Conservation (phyloP, 2,797 vertebrate species). For the Helarctos malayanus region DNA sequence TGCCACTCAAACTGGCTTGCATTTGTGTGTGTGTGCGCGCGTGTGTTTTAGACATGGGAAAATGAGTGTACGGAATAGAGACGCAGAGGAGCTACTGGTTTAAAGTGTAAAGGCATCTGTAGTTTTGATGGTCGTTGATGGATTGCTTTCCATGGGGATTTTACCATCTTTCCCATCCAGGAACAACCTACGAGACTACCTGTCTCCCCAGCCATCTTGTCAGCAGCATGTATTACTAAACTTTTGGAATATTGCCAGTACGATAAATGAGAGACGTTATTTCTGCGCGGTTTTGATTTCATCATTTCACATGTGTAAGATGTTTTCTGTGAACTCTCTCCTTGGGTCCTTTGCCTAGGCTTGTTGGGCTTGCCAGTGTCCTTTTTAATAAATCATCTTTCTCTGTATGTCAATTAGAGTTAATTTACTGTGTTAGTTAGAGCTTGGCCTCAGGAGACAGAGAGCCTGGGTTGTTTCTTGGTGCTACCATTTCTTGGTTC, state of each 20-base stretch:
- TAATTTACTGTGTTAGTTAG: background rate
- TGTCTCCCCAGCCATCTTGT: background rate
- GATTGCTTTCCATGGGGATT: background rate
- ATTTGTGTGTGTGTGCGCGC: background rate
- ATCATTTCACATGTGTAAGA: background rate
- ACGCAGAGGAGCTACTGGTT: background rate
- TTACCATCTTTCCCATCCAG: background rate
- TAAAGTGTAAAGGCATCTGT: background rate
- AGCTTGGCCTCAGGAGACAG: background rate
- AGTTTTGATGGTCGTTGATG: background rate
- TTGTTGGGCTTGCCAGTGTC: background rate
- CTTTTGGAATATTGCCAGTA: background rate
- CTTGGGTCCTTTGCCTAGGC: background rate
- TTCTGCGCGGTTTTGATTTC: background rate
- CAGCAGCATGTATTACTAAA: background rate
- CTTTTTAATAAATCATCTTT: slow-evolving; percentile 12
- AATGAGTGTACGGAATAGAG: background rate
- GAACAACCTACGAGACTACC: background rate
- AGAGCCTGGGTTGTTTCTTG: background rate
- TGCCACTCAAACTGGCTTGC: background rate
- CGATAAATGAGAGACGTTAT: background rate
- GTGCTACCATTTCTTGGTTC: background rate
- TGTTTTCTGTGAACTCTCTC: background rate
- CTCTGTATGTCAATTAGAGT: background rate
- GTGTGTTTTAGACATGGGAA: background rate